Conservation (phyloP, 2,888 invertebrate species). For the Chromoteleia sp. region DNA sequence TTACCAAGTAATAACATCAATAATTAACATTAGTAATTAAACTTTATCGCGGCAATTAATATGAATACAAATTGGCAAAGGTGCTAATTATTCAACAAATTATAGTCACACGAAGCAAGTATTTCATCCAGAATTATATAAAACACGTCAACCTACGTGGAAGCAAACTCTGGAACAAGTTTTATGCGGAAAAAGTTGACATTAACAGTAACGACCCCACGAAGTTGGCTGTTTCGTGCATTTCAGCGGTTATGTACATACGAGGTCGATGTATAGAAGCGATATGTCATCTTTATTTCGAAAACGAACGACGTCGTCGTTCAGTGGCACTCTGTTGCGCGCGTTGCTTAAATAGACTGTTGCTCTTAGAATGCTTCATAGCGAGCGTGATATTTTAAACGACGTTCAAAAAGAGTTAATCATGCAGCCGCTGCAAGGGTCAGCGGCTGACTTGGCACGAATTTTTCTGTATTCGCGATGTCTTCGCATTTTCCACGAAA, state of each 20-base stretch:
- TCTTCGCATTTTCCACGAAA: neutral
- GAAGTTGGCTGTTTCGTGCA: conserved; percentile 32
- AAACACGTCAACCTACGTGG: neutral
- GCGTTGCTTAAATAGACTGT: conserved; percentile 65
- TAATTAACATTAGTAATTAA: neutral
- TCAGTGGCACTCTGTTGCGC: conserved; percentile 67
- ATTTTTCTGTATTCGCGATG: conserved; percentile 4
- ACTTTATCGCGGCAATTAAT: neutral
- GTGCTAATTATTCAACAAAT: neutral
- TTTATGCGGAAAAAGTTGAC: conserved; percentile 30
- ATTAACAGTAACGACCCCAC: conserved; percentile 26
- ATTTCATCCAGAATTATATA: conserved; percentile 7
- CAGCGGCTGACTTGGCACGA: conserved; percentile 31
- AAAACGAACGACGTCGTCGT: conserved; percentile 62
- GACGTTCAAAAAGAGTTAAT: conserved; percentile 46
- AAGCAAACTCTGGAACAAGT: conserved; percentile 3
- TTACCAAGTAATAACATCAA: conserved; percentile 7
- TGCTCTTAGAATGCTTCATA: conserved; percentile 58
- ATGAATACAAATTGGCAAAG: conserved; percentile 5
- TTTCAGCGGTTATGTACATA: conserved; percentile 39
- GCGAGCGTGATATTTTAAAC: conserved; percentile 54
- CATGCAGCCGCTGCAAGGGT: conserved; percentile 32
- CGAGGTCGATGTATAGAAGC: conserved; percentile 42
- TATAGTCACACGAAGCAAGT: neutral
- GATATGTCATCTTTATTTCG: conserved; percentile 68